A percentile compares a stretch with the other conserved stretches of the same genome.
phyloP scores from a whole-genome alignment of 2,888 invertebrate genomes.

The Dendrolimus pini region DNA sequence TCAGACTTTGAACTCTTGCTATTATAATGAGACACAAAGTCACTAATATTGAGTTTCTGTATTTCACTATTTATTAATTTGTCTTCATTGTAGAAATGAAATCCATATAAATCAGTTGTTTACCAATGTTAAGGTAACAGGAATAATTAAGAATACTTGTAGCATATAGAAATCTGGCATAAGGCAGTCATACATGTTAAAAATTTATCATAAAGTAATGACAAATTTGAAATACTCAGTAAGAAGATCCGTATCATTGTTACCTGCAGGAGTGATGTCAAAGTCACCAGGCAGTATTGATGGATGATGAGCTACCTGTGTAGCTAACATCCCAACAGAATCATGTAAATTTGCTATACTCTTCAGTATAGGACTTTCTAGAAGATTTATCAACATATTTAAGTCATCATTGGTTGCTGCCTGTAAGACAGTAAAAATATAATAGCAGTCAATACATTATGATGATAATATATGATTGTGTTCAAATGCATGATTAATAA shows the following conservation, averaged over 20 bases:
- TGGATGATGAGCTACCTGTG: constrained; percentile 92
- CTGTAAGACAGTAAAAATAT: constrained; percentile 24
- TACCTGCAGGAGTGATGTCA: constrained; percentile 90
- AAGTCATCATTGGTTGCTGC: constrained; percentile 84
- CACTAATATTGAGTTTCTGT: no score
- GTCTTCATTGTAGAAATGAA: no score
- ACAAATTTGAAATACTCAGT: no score
- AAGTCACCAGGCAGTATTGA: constrained; percentile 95
- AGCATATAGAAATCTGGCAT: no score
- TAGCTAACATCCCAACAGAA: constrained; percentile 90
- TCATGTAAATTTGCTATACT: constrained; percentile 95
- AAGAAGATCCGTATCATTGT: constrained; percentile 4
- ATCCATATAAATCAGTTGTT: no score
- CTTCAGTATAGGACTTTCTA: constrained; percentile 93
- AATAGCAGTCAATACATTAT: neutral
- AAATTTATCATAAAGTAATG: no score
- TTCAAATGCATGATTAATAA: neutral
- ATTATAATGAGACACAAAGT: no score
- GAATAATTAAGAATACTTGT: no score
- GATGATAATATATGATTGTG: neutral
- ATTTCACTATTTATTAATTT: no score
- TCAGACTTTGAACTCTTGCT: no score
- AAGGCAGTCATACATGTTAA: no score
- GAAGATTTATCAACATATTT: constrained; percentile 86
- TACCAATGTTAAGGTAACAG: no score